Evolutionary conservation across 2,888 invertebrate genomes (phyloP), one percentile per base, ranked within the genome.

Genomic region (Eugnorisma glareosa): DNA sequence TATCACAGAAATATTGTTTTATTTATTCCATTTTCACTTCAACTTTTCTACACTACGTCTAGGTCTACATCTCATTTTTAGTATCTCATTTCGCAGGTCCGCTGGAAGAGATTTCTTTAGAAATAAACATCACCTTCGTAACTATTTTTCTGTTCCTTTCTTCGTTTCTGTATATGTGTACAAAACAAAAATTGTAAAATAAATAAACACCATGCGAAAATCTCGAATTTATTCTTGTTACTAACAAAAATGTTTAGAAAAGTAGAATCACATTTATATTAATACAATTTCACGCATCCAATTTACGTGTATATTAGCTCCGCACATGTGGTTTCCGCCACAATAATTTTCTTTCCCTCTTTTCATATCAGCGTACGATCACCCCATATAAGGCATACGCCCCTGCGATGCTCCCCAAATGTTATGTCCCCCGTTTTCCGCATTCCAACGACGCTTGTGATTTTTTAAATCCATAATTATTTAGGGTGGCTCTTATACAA

Each of bases 351-450:
- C 51, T 37, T 66, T 76, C 54, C 48, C 67, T 76, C 48, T 43
- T 59, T 68, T 66, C 66, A 66, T 80, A 82, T 82, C 76, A 64
- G 28, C 31, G 57, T 43, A 21, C n/a, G n/a, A 76, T 82, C 68
- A 15, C 28, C 57, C 68, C 48, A 35, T 57, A 43, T 59, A 69
- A 18, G 15, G 37, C 31, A 66, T 43, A 45, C 54, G 15, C 31
- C 54, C 63, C 35, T 64, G 18, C 28, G 37, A 66, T 75, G 35
- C 48, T 57, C 15, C 21, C 10, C 15, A 35, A 74, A 81, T 61
- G 37, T 24, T 37, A 45, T 4, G 31, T 35, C 18, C 3, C 11
- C n/a, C 31, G n/a, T 43, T 77, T 66, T 66, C n/a, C 13, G 18
- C 28, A 59, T 73, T 80, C 40, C 40, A 43, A 80, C 11, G 10